A percentile compares a stretch with the other conserved stretches of the same genome.
phyloP scores from a whole-genome alignment of 2,113 vertebrate genomes.

The Arenaria interpres region DNA sequence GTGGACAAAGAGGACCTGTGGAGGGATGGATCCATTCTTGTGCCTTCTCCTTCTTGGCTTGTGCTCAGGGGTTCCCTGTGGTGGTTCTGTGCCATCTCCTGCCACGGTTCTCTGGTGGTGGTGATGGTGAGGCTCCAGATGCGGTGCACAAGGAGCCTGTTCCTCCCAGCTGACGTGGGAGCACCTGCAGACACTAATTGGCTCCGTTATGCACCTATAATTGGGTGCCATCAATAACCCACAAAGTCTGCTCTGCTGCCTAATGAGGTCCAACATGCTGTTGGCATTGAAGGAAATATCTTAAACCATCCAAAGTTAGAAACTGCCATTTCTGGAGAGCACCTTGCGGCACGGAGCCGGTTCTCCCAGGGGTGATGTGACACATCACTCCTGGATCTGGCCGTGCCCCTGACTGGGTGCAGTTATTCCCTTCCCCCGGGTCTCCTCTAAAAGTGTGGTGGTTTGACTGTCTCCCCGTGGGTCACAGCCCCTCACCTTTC shows the following conservation, averaged over 20 bases:
- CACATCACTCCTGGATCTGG: neutral
- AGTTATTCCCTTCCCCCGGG: neutral
- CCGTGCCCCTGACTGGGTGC: neutral
- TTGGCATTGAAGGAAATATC: neutral
- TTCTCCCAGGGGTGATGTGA: neutral
- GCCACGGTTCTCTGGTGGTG: neutral
- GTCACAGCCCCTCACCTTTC: neutral
- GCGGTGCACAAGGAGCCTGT: accelerated
- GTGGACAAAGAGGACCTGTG: accelerated
- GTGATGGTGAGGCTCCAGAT: neutral
- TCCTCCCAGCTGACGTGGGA: neutral
- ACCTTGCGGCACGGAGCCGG: accelerated
- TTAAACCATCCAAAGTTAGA: neutral
- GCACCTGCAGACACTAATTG: neutral
- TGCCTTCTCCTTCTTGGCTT: no score
- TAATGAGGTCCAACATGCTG: neutral
- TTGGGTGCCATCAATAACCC: conserved; percentile 1
- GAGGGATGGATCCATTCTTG: accelerated
- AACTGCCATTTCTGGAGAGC: neutral
- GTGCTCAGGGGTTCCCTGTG: accelerated
- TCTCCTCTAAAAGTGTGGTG: accelerated
- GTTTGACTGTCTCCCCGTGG: neutral
- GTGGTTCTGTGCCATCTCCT: accelerated
- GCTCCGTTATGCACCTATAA: neutral
- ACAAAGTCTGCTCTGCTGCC: neutral